Conservation (phyloP, 2,888 invertebrate genomes). For the Oxyteleia sp. region DNA sequence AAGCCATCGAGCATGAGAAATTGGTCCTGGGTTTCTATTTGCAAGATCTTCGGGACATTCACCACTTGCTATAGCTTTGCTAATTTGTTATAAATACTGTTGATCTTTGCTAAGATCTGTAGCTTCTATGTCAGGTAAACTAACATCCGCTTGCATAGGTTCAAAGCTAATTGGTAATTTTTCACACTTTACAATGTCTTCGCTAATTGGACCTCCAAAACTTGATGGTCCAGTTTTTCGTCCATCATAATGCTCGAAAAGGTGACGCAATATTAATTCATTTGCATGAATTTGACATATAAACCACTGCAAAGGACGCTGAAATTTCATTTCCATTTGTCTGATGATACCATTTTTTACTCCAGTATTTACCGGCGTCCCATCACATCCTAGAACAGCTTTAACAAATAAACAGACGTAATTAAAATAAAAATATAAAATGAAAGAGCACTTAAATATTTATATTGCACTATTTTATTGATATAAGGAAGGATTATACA, state of each 20-base stretch:
- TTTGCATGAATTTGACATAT: slow-evolving; percentile 9
- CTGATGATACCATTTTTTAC: slow-evolving; percentile 15
- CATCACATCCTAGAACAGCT: slow-evolving; percentile 25
- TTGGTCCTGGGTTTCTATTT: background rate
- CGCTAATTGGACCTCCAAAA: slow-evolving; percentile 77
- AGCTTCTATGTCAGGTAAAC: slow-evolving; percentile 21
- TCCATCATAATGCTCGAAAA: slow-evolving; percentile 20
- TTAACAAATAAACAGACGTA: too few relatives aligned
- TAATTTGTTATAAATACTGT: slow-evolving; percentile 24
- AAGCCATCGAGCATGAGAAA: background rate
- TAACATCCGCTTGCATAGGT: background rate
- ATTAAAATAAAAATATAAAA: too few relatives aligned
- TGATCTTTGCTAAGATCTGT: slow-evolving; percentile 34
- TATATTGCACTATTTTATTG: too few relatives aligned
- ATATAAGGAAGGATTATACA: too few relatives aligned
- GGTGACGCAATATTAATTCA: slow-evolving; percentile 14
- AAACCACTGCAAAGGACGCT: slow-evolving; percentile 4
- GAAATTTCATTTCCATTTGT: background rate
- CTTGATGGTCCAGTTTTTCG: slow-evolving; percentile 70
- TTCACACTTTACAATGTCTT: slow-evolving; percentile 55
- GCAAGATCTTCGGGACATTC: background rate
- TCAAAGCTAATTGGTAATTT: slow-evolving; percentile 12
- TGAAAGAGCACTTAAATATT: too few relatives aligned
- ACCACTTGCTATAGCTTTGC: background rate
- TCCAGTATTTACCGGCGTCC: slow-evolving; percentile 12